Evolutionary conservation across 2,113 vertebrate species (phyloP).

Genomic region (Strix aluco): DNA sequence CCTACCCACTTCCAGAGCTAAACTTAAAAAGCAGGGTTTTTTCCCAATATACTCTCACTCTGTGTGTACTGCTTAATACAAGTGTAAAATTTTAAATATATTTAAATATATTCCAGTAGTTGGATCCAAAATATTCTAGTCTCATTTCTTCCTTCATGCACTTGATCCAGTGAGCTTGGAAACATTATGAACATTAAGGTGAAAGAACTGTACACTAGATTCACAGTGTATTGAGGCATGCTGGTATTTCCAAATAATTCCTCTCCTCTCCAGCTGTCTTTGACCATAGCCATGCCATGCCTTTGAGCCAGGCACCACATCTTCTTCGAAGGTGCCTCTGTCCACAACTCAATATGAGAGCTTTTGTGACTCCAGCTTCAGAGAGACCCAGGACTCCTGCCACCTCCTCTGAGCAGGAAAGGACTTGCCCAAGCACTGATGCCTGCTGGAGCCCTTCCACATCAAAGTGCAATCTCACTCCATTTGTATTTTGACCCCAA

Average conservation of each 20-base stretch:
- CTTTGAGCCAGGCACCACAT: background rate
- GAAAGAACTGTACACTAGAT: background rate
- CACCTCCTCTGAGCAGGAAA: background rate
- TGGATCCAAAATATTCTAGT: background rate
- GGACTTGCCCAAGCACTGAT: background rate
- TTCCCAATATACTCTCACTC: background rate
- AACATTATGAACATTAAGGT: background rate
- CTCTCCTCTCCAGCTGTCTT: background rate
- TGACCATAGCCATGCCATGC: background rate
- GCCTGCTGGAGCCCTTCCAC: background rate
- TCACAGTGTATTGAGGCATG: background rate
- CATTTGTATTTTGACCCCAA: background rate
- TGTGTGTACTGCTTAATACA: background rate
- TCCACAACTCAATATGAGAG: background rate
- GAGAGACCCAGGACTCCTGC: background rate
- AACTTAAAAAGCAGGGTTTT: background rate
- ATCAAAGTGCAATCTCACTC: background rate
- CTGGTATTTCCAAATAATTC: background rate
- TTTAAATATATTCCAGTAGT: background rate
- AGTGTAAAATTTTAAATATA: background rate
- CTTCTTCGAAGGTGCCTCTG: background rate
- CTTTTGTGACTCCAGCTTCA: background rate
- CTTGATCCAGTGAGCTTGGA: background rate
- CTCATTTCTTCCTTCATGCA: background rate
- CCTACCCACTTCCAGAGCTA: background rate